Base-by-base conservation (phyloP, 2,113 vertebrate genomes). In the Myrmophylax atrothorax region DNA sequence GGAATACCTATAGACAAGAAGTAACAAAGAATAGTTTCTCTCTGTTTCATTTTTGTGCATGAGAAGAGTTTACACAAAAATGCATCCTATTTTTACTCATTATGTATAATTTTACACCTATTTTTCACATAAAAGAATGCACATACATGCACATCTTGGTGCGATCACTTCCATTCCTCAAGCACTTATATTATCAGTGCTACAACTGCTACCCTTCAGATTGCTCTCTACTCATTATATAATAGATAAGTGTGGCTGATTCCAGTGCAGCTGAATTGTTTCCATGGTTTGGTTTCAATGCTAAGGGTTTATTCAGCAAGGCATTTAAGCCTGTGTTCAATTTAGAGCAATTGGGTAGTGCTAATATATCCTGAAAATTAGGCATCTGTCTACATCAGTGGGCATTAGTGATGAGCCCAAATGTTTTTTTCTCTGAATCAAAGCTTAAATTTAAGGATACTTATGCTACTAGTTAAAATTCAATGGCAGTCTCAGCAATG, bases 81-180 rank as follows among this genome's bases (percentile, higher is more conserved):
- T 29, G 10, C 16, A 60, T 60, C 82, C 37, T 85, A 35, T 91
- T 89, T 87, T 94, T 72, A 85, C 73, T 93, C 81, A 86, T 92
- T 87, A 86, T 85, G 18, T 88, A n/a, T 63, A 78, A 92, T 96
- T 96, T 95, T 84, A 49, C 66, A 78, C 20, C 62, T 56, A 63
- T 87, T 95, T 87, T 93, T 90, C 69, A 66, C 66, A 83, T 80
- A 89, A 81, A 90, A 95, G 35, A 66, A 64, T 80, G 78, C 44
- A 64, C 59, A 69, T 64, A 76, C n/a, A 52, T 40, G 42, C 29
- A 76, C 55, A 68, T 79, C 66, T 80, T 77, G 72, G 63, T 73
- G 44, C 63, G n/a, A 77, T 83, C 8, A 40, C 47, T 85, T 66
- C 79, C 58, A 69, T 59, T 92, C 58, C 83, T 91, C 62, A 55